Conservation (phyloP, 37 sponge, comb jelly and placozoan species). For the Diacarnus erythraeanus region DNA sequence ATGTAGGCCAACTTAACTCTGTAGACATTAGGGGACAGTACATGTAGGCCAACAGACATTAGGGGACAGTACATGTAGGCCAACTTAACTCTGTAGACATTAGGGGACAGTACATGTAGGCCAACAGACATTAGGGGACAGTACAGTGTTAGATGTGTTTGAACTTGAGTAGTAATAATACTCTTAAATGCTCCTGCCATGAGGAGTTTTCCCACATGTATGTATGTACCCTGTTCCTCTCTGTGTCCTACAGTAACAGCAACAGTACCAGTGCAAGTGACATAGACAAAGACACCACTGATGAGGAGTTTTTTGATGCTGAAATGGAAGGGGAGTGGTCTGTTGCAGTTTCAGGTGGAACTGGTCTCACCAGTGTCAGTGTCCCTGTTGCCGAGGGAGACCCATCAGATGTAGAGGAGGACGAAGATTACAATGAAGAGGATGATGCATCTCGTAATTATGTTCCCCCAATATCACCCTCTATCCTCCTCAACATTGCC, state of each 20-base stretch:
- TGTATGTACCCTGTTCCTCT: too few species aligned
- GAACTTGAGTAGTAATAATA: too few species aligned
- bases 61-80: too few species aligned
- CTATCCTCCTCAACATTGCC: not conserved
- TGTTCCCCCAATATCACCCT: not conserved
- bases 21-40: too few species aligned
- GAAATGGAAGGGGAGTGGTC: slow-evolving; percentile 25
- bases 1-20: too few species aligned
- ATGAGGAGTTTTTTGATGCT: slow-evolving; percentile 66
- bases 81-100: too few species aligned
- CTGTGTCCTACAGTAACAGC: not conserved
- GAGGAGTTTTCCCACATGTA: too few species aligned
- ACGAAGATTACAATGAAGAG: slow-evolving; percentile 38
- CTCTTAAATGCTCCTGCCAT: too few species aligned
- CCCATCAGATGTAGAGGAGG: slow-evolving; percentile 74
- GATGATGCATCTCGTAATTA: slow-evolving; percentile 31
- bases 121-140: too few species aligned
- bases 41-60: too few species aligned
- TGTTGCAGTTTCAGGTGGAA: not conserved
- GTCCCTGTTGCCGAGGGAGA: slow-evolving; percentile 51
- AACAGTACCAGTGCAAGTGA: slow-evolving; percentile 9
- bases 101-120: too few species aligned
- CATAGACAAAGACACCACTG: slow-evolving; percentile 23
- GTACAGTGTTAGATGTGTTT: too few species aligned
- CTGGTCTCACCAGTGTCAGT: slow-evolving; percentile 21